These are phyloP conservation scores for Cylas formicarius DNA, from an alignment of 1,140 invertebrate genomes.

Conservation along the genomic window DNA sequence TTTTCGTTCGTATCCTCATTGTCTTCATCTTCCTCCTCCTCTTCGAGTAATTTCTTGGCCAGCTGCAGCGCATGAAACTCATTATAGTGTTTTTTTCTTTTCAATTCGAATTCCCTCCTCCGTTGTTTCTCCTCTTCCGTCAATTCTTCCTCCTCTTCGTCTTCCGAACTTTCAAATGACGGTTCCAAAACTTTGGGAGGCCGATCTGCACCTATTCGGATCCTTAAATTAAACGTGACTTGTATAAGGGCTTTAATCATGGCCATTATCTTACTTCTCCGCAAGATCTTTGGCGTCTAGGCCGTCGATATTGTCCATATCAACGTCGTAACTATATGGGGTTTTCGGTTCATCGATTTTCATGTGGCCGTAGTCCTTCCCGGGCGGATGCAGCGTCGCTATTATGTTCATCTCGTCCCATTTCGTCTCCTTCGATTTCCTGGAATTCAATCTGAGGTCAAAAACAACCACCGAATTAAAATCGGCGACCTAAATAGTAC, in stretches of 20 bases:
- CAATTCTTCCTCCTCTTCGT: slow-evolving; percentile 47
- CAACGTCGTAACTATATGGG: slow-evolving; percentile 78
- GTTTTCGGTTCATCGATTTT: slow-evolving; percentile 99
- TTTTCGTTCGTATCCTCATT: no score
- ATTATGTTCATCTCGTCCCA: slow-evolving; percentile 99
- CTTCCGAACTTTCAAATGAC: slow-evolving; percentile 55
- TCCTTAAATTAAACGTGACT: slow-evolving; percentile 34
- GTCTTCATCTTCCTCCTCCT: slow-evolving; percentile 82
- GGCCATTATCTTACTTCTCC: slow-evolving; percentile 50
- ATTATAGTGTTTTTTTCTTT: slow-evolving; percentile 94
- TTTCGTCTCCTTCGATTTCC: slow-evolving; percentile 74
- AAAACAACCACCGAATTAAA: slow-evolving; percentile 12
- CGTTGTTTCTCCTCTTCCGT: slow-evolving; percentile 56
- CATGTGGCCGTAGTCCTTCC: slow-evolving; percentile 99
- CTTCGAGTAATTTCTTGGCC: slow-evolving; percentile 79
- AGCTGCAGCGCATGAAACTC: slow-evolving; percentile 91
- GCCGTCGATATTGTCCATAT: slow-evolving; percentile 61
- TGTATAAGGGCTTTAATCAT: background rate
- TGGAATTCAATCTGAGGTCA: slow-evolving; percentile 30
- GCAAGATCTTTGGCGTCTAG: slow-evolving; percentile 71
- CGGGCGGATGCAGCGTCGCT: slow-evolving; percentile 92
- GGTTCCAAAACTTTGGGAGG: slow-evolving; percentile 53
- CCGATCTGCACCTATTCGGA: slow-evolving; percentile 45
- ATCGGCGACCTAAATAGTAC: slow-evolving; percentile 3
- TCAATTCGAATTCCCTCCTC: slow-evolving; percentile 73